Evolutionary conservation across 2,797 vertebrate species (phyloP).

Genomic region (Neomorphus geoffroyi): DNA sequence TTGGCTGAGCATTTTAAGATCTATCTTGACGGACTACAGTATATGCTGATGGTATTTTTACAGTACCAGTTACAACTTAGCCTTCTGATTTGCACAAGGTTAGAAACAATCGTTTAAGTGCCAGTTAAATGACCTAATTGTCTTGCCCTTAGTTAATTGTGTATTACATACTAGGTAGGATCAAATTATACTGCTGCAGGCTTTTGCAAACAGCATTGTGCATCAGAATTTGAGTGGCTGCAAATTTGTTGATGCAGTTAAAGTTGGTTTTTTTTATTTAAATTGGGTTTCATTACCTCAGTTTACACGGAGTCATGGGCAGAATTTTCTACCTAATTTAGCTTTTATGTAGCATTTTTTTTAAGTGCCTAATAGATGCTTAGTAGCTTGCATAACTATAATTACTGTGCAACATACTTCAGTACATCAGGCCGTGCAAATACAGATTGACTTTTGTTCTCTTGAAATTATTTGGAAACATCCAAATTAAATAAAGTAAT

Average conservation of each 20-base stretch:
- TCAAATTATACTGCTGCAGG: not conserved
- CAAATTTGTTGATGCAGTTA: not conserved
- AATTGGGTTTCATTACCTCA: not conserved
- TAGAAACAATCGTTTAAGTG: not conserved
- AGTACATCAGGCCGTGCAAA: not conserved
- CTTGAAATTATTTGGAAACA: conserved; percentile 14
- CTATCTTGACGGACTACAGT: not conserved
- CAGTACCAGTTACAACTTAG: not conserved
- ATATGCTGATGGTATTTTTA: not conserved
- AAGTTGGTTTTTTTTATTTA: not conserved
- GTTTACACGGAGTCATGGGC: not conserved
- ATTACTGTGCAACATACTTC: not conserved
- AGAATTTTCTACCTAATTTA: not conserved
- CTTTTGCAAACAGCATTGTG: not conserved
- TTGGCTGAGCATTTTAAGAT: not conserved
- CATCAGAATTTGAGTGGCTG: not conserved
- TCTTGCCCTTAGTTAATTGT: not conserved
- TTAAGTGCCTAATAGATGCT: not conserved
- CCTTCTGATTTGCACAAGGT: not conserved
- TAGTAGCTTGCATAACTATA: not conserved
- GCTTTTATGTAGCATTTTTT: not conserved
- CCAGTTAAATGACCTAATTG: not conserved
- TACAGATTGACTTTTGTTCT: not conserved
- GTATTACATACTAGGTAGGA: not conserved
- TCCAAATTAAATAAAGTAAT: too few relatives aligned